These are phyloP conservation scores for Drymonia ruficornis DNA, from an alignment of 2,888 invertebrate genomes.

Conservation along the genomic window DNA sequence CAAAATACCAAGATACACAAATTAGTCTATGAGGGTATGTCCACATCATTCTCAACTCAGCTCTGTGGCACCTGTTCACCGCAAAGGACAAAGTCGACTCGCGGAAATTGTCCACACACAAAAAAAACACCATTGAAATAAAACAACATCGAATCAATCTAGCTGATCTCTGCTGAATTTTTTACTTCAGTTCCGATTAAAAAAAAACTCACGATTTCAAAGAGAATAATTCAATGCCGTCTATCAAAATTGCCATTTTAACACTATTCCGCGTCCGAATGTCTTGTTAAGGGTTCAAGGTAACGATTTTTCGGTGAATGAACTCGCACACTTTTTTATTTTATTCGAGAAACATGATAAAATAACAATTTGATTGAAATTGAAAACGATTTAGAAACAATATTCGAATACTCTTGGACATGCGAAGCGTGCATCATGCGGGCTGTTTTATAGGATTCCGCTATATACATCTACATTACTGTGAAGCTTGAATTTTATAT, in stretches of 20 bases:
- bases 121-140: slow-evolving; percentile 60
- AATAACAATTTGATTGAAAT: slow-evolving; percentile 5
- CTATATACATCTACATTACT: too few relatives aligned
- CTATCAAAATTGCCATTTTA: slow-evolving; percentile 1
- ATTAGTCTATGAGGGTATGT: slow-evolving; percentile 13
- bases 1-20: not conserved
- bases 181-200: slow-evolving; percentile 8
- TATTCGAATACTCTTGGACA: not conserved
- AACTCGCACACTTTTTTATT: not conserved
- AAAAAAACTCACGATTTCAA: slow-evolving; percentile 5
- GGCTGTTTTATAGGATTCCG: not conserved
- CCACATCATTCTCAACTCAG: slow-evolving; percentile 31
- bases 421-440: not conserved
- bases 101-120: slow-evolving; percentile 55
- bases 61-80: slow-evolving; percentile 52
- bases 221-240: slow-evolving; percentile 2
- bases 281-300: slow-evolving; percentile 6
- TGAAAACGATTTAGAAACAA: not conserved
- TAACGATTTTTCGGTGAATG: slow-evolving; percentile 2
- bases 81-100: slow-evolving; percentile 55
- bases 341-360: slow-evolving; percentile 5
- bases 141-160: slow-evolving; percentile 25
- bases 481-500: too few relatives aligned
- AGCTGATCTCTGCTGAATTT: slow-evolving; percentile 7
- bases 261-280: slow-evolving; percentile 1